These are phyloP conservation scores for Rhodinocichla rosea DNA, from an alignment of 2,113 vertebrate species.

Conservation along the genomic window DNA sequence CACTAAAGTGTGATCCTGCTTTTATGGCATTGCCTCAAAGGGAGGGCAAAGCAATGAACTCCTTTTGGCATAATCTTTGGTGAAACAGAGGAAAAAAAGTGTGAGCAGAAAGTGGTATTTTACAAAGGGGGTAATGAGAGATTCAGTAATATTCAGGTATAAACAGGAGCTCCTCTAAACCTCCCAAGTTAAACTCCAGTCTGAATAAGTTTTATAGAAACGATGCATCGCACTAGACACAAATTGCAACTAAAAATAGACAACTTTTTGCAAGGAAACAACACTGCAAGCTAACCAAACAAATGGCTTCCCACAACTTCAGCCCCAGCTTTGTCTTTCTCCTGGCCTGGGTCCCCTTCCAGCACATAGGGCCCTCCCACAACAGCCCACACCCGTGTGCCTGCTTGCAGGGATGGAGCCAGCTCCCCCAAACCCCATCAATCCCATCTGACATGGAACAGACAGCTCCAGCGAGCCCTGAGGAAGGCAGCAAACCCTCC, in stretches of 20 bases:
- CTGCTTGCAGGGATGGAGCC: neutral
- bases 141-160: neutral
- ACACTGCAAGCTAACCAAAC: neutral
- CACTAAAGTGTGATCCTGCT: neutral
- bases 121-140: neutral
- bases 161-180: neutral
- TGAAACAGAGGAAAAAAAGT: neutral
- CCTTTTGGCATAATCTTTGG: neutral
- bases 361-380: neutral
- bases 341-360: too few relatives aligned
- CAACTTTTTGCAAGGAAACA: neutral
- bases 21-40: neutral
- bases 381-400: accelerated
- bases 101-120: neutral
- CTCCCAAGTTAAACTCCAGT: neutral
- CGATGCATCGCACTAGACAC: neutral
- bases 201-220: neutral
- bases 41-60: neutral
- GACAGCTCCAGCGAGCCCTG: neutral
- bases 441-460: neutral
- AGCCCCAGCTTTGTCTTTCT: neutral
- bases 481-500: neutral
- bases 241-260: neutral
- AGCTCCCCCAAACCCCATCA: neutral
- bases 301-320: neutral